Percentiles rank a stretch among this genome's conserved stretches.
phyloP scores from a whole-genome alignment of 2,797 vertebrate genomes.

The Poeciliopsis turneri region DNA sequence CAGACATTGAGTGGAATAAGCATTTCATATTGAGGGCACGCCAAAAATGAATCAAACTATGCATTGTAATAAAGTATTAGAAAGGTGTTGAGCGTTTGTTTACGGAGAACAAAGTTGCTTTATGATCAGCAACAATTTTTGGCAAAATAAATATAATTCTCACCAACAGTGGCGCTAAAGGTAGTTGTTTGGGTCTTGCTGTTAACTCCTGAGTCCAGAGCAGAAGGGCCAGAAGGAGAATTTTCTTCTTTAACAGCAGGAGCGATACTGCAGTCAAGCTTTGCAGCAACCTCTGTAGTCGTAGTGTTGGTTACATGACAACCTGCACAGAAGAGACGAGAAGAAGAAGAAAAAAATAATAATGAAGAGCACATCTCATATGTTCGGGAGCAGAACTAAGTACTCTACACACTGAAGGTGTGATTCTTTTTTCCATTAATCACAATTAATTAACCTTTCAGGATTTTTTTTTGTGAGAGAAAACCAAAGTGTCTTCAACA shows the following conservation, averaged over 20 bases:
- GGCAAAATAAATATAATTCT: not conserved
- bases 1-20: not conserved
- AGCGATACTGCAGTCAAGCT: not conserved
- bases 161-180: not conserved
- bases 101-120: not conserved
- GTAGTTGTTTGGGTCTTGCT: not conserved
- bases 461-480: not conserved
- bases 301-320: not conserved
- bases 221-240: not conserved
- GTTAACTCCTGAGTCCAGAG: not conserved
- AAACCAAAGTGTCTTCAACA: not conserved
- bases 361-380: not conserved
- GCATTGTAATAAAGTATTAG: not conserved
- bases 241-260: not conserved
- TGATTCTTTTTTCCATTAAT: not conserved
- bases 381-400: not conserved
- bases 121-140: not conserved
- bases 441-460: not conserved
- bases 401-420: not conserved
- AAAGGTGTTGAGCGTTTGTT: not conserved
- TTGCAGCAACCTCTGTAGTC: not conserved
- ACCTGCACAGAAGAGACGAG: not conserved
- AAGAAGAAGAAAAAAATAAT: not conserved
- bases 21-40: not conserved
- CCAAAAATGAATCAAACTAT: not conserved